These are phyloP conservation scores for Stictocephala bisonia DNA, from an alignment of 2,888 invertebrate species.

Conservation along the genomic window DNA sequence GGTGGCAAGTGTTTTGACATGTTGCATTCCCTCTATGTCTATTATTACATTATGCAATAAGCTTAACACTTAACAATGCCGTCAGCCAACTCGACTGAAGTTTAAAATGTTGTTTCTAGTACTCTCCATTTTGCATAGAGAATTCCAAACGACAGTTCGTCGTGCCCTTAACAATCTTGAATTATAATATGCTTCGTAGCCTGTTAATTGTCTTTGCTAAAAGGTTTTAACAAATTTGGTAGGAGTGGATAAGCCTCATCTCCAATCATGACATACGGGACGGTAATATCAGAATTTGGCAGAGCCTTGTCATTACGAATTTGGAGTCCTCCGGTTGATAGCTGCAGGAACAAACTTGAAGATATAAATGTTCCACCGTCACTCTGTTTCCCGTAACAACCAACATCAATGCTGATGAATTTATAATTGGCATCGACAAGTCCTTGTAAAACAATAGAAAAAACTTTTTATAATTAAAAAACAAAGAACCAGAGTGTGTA, in stretches of 20 bases:
- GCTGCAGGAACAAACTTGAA: slow-evolving; percentile 11
- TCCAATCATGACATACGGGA: slow-evolving; percentile 21
- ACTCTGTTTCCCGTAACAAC: slow-evolving; percentile 59
- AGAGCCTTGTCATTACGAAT: neutral
- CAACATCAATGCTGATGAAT: slow-evolving; percentile 48
- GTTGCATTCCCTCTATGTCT: neutral
- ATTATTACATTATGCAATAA: slow-evolving; percentile 26
- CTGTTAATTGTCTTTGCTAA: neutral
- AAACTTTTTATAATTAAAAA: slow-evolving; percentile 26
- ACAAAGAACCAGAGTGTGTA: slow-evolving; percentile 29
- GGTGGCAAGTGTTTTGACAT: neutral
- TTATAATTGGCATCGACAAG: too few species aligned
- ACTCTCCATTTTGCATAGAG: slow-evolving; percentile 43
- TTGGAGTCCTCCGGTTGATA: neutral
- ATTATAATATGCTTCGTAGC: slow-evolving; percentile 25
- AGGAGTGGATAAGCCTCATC: slow-evolving; percentile 10
- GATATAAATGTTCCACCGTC: slow-evolving; percentile 55
- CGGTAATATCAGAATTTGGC: neutral
- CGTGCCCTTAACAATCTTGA: slow-evolving; percentile 7
- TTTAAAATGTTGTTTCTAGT: slow-evolving; percentile 43
- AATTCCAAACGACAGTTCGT: slow-evolving; percentile 35
- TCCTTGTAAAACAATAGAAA: slow-evolving; percentile 36
- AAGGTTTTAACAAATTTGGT: neutral
- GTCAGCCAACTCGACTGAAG: slow-evolving; percentile 21
- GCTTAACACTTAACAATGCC: slow-evolving; percentile 41